Evolutionary conservation across 2,888 invertebrate genomes (phyloP), one percentile per base, ranked within the genome.

Genomic region (Hipparchia semele): DNA sequence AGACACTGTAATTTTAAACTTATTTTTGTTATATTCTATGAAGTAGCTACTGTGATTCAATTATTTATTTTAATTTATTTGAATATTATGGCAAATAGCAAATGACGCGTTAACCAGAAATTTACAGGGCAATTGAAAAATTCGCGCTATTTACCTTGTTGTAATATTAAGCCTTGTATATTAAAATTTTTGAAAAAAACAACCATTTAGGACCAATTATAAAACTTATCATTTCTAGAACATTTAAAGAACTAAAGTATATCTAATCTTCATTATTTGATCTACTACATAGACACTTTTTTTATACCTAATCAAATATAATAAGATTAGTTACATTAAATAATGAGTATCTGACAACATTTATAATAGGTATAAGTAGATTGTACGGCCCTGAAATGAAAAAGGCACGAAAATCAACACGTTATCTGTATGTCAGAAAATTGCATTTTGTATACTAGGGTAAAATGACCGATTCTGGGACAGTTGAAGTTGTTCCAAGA

Each of bases 271-370:
- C 5, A 53, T 53, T n/a, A 49, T 62, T n/a, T 46, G 49, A 49
- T 7, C 23, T 23, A 49, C 46, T 51, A 13, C 10, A 64, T 7
- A 23, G 23, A 64, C 61, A 61, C 7, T 64, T 10, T 64, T 10
- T 62, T 62, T 45, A 61, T 23, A 64, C 64, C 23, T 9, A 51
- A 49, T 3, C 64, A 64, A 49, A n/a, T 54, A 56, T 33, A 70
- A 62, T 56, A 71, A 71, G 53, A 71, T 67, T 67, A 45, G 61
- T 67, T 71, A 56, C 59, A 45, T 56, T 13, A 60, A 53, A 59
- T 53, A 67, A 67, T 71, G 66, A 71, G 66, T n/a, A 66, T 68
- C 60, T 62, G 54, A 58, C 49, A 58, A 73, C 46, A 23, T 67
- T 68, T 46, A 71, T 67, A 60, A 13, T 59, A 66, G 13, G 13